Evolutionary conservation across 2,888 invertebrate species (phyloP).

Genomic region (Physocephala rufipes): DNA sequence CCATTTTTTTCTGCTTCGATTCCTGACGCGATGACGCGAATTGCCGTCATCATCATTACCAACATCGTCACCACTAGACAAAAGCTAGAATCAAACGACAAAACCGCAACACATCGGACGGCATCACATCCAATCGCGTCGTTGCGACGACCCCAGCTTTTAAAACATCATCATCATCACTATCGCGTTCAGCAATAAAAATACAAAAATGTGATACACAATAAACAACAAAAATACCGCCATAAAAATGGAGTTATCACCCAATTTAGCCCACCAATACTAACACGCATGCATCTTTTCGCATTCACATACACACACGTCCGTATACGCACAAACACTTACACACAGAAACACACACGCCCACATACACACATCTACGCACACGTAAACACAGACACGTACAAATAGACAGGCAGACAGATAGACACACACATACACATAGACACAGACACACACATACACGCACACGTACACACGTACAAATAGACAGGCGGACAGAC

Average conservation of each 20-base stretch:
- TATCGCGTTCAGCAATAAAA: slow-evolving; percentile 25
- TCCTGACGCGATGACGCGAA: too few species aligned
- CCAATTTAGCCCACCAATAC: slow-evolving; percentile 43
- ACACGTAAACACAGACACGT: slow-evolving; percentile 1
- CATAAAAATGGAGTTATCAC: slow-evolving; percentile 46
- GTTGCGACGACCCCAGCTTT: slow-evolving; percentile 6
- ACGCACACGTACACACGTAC: too few species aligned
- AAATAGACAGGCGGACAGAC: too few species aligned
- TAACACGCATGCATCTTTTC: too few species aligned
- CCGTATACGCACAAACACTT: slow-evolving; percentile 26
- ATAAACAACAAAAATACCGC: slow-evolving; percentile 38
- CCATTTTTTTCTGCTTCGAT: neutral
- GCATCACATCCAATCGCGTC: slow-evolving; percentile 16
- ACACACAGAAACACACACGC: slow-evolving; percentile 23
- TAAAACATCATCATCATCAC: slow-evolving; percentile 8
- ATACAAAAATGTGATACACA: slow-evolving; percentile 24
- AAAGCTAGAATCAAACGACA: slow-evolving; percentile 16
- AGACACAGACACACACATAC: too few species aligned
- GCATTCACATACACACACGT: neutral
- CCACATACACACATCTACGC: slow-evolving; percentile 32
- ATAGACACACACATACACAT: too few species aligned
- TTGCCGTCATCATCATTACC: slow-evolving; percentile 38
- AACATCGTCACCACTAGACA: slow-evolving; percentile 13
- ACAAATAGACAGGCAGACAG: too few species aligned
- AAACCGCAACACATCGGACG: slow-evolving; percentile 6